Conservation (phyloP, 2,797 vertebrate genomes). For the Poeciliopsis paucimaculata region DNA sequence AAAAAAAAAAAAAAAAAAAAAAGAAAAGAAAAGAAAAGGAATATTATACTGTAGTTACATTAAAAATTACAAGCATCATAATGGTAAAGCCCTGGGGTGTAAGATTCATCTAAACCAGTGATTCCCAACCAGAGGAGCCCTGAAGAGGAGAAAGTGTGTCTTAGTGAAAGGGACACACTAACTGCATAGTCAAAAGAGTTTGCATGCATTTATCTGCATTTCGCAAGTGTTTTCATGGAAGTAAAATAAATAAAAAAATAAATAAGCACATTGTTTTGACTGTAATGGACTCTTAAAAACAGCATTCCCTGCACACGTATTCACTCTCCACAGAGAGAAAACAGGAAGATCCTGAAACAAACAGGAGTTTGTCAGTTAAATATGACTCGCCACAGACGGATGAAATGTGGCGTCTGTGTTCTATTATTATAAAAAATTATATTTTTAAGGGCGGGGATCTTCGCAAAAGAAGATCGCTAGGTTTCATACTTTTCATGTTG, state of each 20-base stretch:
- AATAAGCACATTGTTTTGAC: background rate
- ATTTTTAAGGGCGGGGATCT: background rate
- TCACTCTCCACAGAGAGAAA: background rate
- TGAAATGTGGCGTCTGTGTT: background rate
- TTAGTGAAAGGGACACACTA: background rate
- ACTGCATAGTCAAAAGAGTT: background rate
- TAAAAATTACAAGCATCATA: background rate
- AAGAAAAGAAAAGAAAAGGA: too few relatives aligned
- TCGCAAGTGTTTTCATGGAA: background rate
- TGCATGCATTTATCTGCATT: background rate
- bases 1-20: too few relatives aligned
- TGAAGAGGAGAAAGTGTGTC: background rate
- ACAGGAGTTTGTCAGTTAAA: too few relatives aligned
- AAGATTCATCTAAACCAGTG: background rate
- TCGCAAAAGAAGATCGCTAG: background rate
- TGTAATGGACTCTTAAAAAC: background rate
- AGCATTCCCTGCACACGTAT: background rate
- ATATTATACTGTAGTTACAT: background rate
- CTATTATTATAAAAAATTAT: background rate
- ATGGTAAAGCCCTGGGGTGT: background rate
- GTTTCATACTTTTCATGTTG: background rate
- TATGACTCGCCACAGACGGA: background rate
- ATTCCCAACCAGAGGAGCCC: background rate
- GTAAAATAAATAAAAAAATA: background rate
- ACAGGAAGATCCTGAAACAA: background rate